Percentiles rank a stretch among this genome's conserved stretches.
Conservation (phyloP, 2,797 vertebrate genomes). For the Alauda arvensis region DNA sequence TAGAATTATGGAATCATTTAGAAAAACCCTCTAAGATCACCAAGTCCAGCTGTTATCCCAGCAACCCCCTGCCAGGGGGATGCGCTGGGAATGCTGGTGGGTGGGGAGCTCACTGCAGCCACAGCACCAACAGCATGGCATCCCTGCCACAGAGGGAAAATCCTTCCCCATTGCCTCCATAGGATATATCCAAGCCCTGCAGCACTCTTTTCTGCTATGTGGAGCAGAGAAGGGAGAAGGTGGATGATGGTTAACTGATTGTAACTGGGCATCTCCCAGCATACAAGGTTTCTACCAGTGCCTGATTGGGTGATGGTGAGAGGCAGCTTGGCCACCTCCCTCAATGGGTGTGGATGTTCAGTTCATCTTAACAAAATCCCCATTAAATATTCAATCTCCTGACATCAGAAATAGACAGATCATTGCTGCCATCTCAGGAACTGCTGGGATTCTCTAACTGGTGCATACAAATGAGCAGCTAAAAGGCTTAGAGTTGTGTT, state of each 20-base stretch:
- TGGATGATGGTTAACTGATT: too few species aligned
- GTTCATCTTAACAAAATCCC: not conserved
- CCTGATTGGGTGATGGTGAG: not conserved
- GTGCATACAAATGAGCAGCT: not conserved
- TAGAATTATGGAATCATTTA: not conserved
- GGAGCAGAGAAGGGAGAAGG: not conserved
- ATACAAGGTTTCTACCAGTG: not conserved
- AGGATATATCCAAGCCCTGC: not conserved
- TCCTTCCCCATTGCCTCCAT: fast-evolving
- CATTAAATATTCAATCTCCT: not conserved
- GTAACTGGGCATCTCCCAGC: not conserved
- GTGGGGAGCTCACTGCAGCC: not conserved
- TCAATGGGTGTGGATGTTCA: fast-evolving
- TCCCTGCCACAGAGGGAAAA: not conserved
- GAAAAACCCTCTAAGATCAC: not conserved
- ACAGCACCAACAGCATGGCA: not conserved
- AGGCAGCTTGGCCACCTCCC: not conserved
- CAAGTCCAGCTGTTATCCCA: not conserved
- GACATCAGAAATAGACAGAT: not conserved
- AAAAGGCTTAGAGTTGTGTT: not conserved
- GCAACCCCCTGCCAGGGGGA: not conserved
- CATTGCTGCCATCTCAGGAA: not conserved
- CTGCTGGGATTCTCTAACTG: not conserved
- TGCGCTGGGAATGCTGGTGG: fast-evolving
- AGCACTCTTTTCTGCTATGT: not conserved